Conservation (phyloP, 1,140 invertebrate species). For the Drosophila orena region DNA sequence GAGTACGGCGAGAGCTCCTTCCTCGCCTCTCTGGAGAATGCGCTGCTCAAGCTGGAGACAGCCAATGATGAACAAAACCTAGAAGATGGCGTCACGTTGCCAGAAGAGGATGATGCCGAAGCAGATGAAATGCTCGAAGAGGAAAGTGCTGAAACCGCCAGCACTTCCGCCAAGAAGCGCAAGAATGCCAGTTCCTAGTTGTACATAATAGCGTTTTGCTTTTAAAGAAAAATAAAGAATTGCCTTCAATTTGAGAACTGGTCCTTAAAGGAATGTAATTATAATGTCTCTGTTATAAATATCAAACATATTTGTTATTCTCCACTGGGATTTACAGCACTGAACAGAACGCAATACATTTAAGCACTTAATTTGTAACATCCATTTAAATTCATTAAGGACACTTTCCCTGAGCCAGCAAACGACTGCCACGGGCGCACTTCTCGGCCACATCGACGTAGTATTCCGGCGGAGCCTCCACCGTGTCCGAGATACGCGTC, state of each 20-base stretch:
- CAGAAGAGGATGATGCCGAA: slow-evolving; percentile 73
- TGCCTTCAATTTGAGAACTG: background rate
- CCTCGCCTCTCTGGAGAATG: slow-evolving; percentile 86
- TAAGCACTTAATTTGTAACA: background rate
- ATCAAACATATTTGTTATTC: background rate
- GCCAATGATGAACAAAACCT: slow-evolving; percentile 66
- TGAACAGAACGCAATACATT: slow-evolving; percentile 11
- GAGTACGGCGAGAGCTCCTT: slow-evolving; percentile 87
- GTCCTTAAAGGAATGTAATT: background rate
- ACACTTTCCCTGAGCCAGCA: slow-evolving; percentile 49
- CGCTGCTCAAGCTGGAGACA: slow-evolving; percentile 74
- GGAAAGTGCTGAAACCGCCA: background rate
- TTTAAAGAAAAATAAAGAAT: background rate
- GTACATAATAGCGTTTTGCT: background rate
- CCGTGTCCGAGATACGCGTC: slow-evolving; percentile 62
- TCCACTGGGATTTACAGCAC: slow-evolving; percentile 2
- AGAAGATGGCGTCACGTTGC: slow-evolving; percentile 60
- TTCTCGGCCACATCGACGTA: slow-evolving; percentile 64
- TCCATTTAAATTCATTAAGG: background rate
- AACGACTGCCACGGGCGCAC: slow-evolving; percentile 67
- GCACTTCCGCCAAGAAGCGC: slow-evolving; percentile 3
- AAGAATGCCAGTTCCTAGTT: slow-evolving; percentile 40
- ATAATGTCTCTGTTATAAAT: background rate
- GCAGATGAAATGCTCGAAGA: slow-evolving; percentile 55
- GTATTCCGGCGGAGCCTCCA: slow-evolving; percentile 56